phyloP scores from a whole-genome alignment of 2,888 invertebrate species.

The Epinotia demarniana region DNA sequence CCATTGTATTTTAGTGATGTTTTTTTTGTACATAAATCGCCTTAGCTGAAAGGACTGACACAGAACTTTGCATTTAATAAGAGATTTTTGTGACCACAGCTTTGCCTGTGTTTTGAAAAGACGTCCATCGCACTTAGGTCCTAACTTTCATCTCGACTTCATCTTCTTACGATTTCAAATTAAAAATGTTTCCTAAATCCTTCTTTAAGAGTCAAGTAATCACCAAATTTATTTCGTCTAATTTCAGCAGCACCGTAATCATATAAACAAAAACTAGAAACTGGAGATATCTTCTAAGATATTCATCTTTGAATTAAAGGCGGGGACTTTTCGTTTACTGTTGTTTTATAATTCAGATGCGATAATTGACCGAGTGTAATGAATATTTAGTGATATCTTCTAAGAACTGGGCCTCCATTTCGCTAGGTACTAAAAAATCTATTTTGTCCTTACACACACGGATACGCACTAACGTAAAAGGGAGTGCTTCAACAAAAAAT shows the following conservation, averaged over 20 bases:
- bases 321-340: neutral
- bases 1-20: too few species aligned
- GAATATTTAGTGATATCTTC: neutral
- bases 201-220: too few species aligned
- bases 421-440: neutral
- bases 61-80: too few species aligned
- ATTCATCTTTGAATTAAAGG: neutral
- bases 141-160: too few species aligned
- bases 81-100: neutral
- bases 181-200: too few species aligned
- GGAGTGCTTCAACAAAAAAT: too few species aligned
- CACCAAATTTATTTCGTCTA: neutral
- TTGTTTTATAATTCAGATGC: neutral
- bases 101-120: neutral
- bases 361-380: neutral
- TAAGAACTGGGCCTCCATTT: neutral
- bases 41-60: too few species aligned
- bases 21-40: too few species aligned
- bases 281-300: neutral
- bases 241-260: neutral
- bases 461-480: neutral
- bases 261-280: neutral
- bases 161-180: too few species aligned
- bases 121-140: too few species aligned
- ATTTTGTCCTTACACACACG: too few species aligned